A percentile compares a stretch with the other conserved stretches of the same genome.
These are phyloP conservation scores for Xenopus petersii DNA, from an alignment of 2,797 vertebrate species.

Conservation along the genomic window DNA sequence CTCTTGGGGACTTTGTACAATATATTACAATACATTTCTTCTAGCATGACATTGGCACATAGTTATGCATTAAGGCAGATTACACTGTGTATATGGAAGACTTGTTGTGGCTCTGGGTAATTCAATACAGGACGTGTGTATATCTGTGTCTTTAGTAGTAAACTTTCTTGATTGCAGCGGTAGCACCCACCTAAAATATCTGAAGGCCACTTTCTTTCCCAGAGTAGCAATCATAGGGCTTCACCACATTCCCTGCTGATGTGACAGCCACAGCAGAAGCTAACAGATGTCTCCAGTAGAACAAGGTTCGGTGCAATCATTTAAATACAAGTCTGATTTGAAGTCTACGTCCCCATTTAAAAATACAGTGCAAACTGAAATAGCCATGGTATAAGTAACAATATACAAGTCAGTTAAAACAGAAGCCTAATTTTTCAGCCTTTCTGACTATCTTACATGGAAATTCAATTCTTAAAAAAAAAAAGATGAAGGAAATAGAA, in stretches of 20 bases:
- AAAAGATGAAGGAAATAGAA: not conserved
- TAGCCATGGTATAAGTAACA: conserved; percentile 52
- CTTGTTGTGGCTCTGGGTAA: conserved; percentile 3
- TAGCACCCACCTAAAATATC: not conserved
- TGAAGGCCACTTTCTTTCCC: not conserved
- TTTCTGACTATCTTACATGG: conserved; percentile 9
- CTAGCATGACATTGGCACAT: conserved; percentile 4
- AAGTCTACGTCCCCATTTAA: conserved; percentile 22
- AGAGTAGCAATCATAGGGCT: no score
- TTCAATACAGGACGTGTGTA: not conserved
- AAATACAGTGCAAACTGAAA: conserved; percentile 62
- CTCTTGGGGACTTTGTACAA: conserved; percentile 25
- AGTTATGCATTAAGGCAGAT: conserved; percentile 63
- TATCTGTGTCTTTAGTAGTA: not conserved
- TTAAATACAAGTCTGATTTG: not conserved
- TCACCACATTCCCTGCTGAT: no score
- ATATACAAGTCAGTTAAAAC: conserved; percentile 54
- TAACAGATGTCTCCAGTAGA: not conserved
- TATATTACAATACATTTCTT: conserved; percentile 33
- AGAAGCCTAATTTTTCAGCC: conserved; percentile 45
- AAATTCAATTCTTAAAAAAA: not conserved
- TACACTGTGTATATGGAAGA: conserved; percentile 18
- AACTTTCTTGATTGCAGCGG: not conserved
- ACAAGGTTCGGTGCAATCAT: no score
- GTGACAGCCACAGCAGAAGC: no score